Base-by-base conservation (phyloP, 1,140 invertebrate species). In the Rhagoletis zephyria region DNA sequence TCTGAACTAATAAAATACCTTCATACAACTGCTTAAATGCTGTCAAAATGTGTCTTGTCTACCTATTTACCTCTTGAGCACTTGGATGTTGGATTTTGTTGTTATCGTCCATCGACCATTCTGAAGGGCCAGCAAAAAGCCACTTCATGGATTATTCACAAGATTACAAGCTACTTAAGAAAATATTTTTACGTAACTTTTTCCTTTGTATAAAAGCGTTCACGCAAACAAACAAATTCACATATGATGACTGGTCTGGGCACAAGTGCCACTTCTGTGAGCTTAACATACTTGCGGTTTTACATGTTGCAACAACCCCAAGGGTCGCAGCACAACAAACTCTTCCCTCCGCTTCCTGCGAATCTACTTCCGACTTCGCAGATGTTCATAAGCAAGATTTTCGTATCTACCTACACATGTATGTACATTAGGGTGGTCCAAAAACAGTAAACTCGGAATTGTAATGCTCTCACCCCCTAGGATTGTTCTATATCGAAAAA, bases 141-240 rank as follows among this genome's bases (percentile, higher is more conserved):
- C 86, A 87, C 86, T 87, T 87, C 86, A 87, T 70, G 61, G 86
- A 87, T 87, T 87, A 87, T 87, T 87, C 86, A 65, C 64, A 87
- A 70, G 86, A 67, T 87, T 87, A 87, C 56, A 30, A 30, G n/a
- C 64, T 87, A 87, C 86, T 87, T 87, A 70, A 70, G 86, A 51
- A 70, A 87, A 87, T 70, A 70, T 87, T 87, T 87, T 56, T 56
- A 45, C 60, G 59, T 42, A 85, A 85, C 6, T 30, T 45, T 40
- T 12, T n/a, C 48, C 19, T 45, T 60, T 59, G 9, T 56, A 63
- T 7, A 85, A n/a, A 45, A 48, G 5, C 0, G 51, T 56, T 56
- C 10, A 85, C 16, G 5, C 51, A 85, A 6, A 60, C 30, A 74
- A 14, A 74, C 42, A 56, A 7, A 56, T 56, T 7, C 16, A 19